A percentile compares a stretch with the other conserved stretches of the same genome.
Conservation (phyloP, 2,888 invertebrate genomes). For the Scaeva pyrastri region DNA sequence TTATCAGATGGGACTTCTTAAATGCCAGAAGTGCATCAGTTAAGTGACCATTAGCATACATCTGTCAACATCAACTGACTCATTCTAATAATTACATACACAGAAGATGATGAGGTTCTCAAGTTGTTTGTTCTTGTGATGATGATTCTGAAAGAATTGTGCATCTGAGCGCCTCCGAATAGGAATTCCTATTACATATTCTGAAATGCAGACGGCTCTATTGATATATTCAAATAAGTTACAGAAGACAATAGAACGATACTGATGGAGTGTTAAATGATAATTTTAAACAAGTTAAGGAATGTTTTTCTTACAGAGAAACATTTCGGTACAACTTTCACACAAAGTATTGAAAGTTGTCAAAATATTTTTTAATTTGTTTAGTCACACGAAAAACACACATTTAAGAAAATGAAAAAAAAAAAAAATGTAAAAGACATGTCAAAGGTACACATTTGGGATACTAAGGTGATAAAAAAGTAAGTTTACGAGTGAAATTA, state of each 20-base stretch:
- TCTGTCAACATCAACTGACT: conserved; percentile 47
- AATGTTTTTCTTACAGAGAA: not conserved
- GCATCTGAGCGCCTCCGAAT: too few relatives aligned
- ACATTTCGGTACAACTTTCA: conserved; percentile 5
- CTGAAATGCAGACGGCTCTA: conserved; percentile 40
- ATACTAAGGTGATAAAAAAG: not conserved
- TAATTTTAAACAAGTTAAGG: conserved; percentile 32
- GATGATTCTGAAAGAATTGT: too few relatives aligned
- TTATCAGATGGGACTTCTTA: conserved; percentile 60
- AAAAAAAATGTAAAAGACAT: not conserved
- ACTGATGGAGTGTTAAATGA: conserved; percentile 45
- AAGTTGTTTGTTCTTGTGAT: conserved; percentile 7
- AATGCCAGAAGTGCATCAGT: conserved; percentile 30
- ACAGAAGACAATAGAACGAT: conserved; percentile 3
- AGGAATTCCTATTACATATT: too few relatives aligned
- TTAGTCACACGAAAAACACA: not conserved
- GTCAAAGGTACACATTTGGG: not conserved
- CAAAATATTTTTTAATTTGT: not conserved
- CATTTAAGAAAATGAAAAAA: not conserved
- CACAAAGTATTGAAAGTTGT: conserved; percentile 4
- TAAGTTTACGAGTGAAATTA: not conserved
- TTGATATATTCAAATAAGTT: conserved; percentile 13
- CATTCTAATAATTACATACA: conserved; percentile 44
- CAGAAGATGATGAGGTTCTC: not conserved
- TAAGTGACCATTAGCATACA: conserved; percentile 43